Base-by-base conservation (phyloP, 2,797 vertebrate species). In the Falco novaeseelandiae region DNA sequence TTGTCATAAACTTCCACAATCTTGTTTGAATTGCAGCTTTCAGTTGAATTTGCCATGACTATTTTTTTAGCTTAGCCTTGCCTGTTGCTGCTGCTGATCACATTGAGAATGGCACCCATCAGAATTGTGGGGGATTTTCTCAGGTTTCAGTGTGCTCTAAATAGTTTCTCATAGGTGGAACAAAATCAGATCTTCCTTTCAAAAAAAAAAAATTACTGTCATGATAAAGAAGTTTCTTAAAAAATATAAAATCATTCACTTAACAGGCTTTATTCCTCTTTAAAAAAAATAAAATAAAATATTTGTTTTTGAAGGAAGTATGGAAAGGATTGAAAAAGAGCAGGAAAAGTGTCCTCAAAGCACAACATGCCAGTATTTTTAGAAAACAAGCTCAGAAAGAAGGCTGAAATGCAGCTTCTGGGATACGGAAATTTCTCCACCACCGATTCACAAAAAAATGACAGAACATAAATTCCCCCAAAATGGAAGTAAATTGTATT, bases 21-120 rank as follows among this genome's bases (percentile, higher is more conserved):
- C 22, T 44, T 30, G 9, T 66, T 71, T 87, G 66, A 91, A 80
- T 90, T 70, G 82, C 8, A 82, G 69, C 58, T 89, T 85, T 38
- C 3, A 14, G 13, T 42, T 89, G 11, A 49, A 71, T 67, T 65
- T 34, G 4, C 25, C 7, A 29, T 30, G 3, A 15, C 16, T 26
- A 9, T 26, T 27, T 14, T 20, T 20, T 23, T 3, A 6, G 21
- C 21, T 61, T 49, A 11, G 3, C 3, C 27, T 86, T 71, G 8
- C 6, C 36, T 34, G 7, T 17, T 78, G 17, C 29, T 78, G 36
- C 29, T 62, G 48, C 3, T 63, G 10, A 22, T 80, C 7, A 8
- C 25, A 44, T 44, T 40, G 20, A 62, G 55, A 48, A 23, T 2
- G 27, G 18, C 32, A 32, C 22, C 49, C 17, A 36, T 20, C 26